Percentiles rank a stretch among this genome's conserved stretches.
phyloP scores from a whole-genome alignment of 2,113 vertebrate species.

The Ahaetulla prasina region DNA sequence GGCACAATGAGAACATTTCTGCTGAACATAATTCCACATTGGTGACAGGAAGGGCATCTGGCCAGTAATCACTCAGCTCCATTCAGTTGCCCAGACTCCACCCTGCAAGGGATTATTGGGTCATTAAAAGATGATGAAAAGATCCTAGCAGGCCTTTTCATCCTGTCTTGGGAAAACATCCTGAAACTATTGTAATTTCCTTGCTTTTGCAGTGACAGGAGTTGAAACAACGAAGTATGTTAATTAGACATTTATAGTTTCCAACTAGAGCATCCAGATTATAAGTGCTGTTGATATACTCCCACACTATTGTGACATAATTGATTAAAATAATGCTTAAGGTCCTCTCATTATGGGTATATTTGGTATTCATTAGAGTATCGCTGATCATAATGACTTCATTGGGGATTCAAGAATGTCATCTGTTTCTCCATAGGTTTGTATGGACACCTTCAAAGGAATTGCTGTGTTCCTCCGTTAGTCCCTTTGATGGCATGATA shows the following conservation, averaged over 20 bases:
- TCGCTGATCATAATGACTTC: constrained; percentile 43
- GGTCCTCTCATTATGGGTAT: constrained; percentile 24
- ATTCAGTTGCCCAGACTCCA: no score
- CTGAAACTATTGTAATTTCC: constrained; percentile 11
- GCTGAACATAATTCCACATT: no score
- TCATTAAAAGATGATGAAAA: neutral
- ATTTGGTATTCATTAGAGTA: constrained; percentile 49
- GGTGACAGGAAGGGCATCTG: no score
- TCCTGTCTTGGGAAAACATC: neutral
- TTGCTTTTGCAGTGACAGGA: neutral
- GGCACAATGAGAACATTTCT: no score
- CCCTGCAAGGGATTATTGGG: no score
- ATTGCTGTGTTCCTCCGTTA: constrained; percentile 38
- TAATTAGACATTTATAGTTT: constrained; percentile 40
- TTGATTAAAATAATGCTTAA: constrained; percentile 50
- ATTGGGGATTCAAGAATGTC: constrained; percentile 52
- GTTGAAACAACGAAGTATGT: constrained; percentile 5
- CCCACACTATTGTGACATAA: constrained; percentile 33
- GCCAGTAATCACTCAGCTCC: no score
- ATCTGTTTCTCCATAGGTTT: constrained; percentile 45
- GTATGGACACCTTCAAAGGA: constrained; percentile 46
- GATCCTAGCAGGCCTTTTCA: neutral
- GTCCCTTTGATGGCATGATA: constrained; percentile 41
- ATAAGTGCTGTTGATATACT: neutral
- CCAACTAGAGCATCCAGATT: neutral